These are phyloP conservation scores for Trilocha varians DNA, from an alignment of 2,888 invertebrate genomes.

Conservation along the genomic window DNA sequence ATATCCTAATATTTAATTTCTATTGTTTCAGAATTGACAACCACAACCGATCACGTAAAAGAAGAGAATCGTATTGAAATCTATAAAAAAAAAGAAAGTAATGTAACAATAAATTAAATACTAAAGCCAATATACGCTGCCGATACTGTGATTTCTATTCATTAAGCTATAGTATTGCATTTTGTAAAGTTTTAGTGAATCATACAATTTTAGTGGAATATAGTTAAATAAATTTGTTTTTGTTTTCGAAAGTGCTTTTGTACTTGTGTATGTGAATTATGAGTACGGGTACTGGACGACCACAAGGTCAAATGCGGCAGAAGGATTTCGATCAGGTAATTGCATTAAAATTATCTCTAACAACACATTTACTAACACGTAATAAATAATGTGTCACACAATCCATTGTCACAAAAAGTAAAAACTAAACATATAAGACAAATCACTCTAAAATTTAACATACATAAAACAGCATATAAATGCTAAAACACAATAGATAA, in stretches of 20 bases:
- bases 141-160: conserved; percentile 47
- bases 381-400: too few species aligned
- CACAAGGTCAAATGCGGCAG: conserved; percentile 76
- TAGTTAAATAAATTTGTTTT: conserved; percentile 3
- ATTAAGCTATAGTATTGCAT: conserved; percentile 14
- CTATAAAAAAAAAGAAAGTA: conserved; percentile 21
- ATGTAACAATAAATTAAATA: conserved; percentile 31
- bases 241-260: conserved; percentile 4
- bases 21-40: conserved; percentile 43
- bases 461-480: too few species aligned
- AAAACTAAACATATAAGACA: too few species aligned
- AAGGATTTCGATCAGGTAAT: conserved; percentile 83
- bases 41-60: conserved; percentile 22
- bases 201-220: conserved; percentile 4
- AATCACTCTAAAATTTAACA: too few species aligned
- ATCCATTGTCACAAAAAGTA: too few species aligned
- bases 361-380: background rate
- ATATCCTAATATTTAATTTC: conserved; percentile 9
- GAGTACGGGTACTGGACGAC: conserved; percentile 31
- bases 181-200: conserved; percentile 11
- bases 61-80: conserved; percentile 14
- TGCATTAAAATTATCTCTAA: background rate
- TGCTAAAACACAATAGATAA: too few species aligned
- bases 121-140: conserved; percentile 11
- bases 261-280: conserved; percentile 36